Evolutionary conservation across 2,797 vertebrate species (phyloP).

Genomic region (Monodelphis domestica): DNA sequence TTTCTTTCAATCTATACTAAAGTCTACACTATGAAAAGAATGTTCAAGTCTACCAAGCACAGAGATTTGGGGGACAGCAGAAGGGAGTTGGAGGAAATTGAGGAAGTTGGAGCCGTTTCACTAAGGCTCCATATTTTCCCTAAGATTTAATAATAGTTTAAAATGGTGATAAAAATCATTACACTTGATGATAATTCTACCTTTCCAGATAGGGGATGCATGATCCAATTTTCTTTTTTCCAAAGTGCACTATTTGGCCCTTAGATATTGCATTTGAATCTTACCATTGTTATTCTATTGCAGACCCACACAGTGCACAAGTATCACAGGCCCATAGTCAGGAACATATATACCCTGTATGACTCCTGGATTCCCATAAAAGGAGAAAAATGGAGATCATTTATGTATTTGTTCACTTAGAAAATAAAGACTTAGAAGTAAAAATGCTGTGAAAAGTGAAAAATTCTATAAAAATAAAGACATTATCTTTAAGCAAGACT

Average conservation of each 20-base stretch:
- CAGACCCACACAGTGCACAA: neutral
- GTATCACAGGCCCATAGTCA: neutral
- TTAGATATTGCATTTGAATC: slow-evolving; percentile 33
- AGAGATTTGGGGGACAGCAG: neutral
- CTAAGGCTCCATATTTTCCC: slow-evolving; percentile 51
- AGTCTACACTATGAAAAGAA: neutral
- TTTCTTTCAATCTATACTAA: slow-evolving; percentile 16
- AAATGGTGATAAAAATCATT: slow-evolving; percentile 68
- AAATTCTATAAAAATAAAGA: neutral
- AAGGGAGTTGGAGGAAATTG: neutral
- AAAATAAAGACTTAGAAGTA: neutral
- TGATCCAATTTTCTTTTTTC: slow-evolving; percentile 66
- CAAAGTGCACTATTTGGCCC: slow-evolving; percentile 71
- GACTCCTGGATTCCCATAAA: neutral
- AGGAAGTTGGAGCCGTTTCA: neutral
- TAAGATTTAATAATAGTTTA: slow-evolving; percentile 23
- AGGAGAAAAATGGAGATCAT: neutral
- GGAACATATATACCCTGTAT: neutral
- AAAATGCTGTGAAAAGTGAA: neutral
- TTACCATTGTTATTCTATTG: slow-evolving; percentile 7
- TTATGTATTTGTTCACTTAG: neutral
- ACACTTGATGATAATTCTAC: slow-evolving; percentile 74
- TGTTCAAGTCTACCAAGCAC: neutral
- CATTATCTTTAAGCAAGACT: neutral
- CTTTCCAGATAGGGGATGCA: slow-evolving; percentile 55